These are phyloP conservation scores for Pseudomyrmex concolor DNA, from an alignment of 1,140 invertebrate species.

Conservation along the genomic window DNA sequence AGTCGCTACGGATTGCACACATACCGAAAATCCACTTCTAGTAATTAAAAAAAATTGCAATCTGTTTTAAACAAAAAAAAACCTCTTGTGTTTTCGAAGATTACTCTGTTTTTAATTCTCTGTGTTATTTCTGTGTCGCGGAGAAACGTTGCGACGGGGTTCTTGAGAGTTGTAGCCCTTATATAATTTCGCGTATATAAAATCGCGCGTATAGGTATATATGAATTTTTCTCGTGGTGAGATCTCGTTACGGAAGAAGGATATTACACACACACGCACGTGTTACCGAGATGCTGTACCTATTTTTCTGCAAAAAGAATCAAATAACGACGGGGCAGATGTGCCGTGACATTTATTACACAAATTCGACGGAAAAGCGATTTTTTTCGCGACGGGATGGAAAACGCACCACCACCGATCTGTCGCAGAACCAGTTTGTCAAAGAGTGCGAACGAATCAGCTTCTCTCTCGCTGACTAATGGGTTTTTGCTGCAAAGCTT, in stretches of 20 bases:
- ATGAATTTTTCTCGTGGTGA: conserved; percentile 35
- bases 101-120: conserved; percentile 18
- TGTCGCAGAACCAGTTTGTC: conserved; percentile 31
- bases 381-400: conserved; percentile 8
- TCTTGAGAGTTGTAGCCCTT: neutral
- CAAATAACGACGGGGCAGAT: conserved; percentile 18
- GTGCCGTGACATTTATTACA: conserved; percentile 7
- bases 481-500: conserved; percentile 70
- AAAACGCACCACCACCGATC: conserved; percentile 2
- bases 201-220: neutral
- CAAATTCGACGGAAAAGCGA: neutral
- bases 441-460: conserved; percentile 36
- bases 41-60: neutral
- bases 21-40: conserved; percentile 6
- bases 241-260: neutral
- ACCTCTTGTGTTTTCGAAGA: neutral
- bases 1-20: conserved; percentile 2
- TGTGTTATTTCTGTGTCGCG: too few relatives aligned
- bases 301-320: neutral
- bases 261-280: neutral
- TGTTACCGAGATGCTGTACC: neutral
- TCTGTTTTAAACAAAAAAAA: neutral
- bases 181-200: neutral
- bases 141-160: neutral
- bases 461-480: conserved; percentile 71